Conservation (phyloP, 1,140 invertebrate genomes). For the Geopemphigus sp. region DNA sequence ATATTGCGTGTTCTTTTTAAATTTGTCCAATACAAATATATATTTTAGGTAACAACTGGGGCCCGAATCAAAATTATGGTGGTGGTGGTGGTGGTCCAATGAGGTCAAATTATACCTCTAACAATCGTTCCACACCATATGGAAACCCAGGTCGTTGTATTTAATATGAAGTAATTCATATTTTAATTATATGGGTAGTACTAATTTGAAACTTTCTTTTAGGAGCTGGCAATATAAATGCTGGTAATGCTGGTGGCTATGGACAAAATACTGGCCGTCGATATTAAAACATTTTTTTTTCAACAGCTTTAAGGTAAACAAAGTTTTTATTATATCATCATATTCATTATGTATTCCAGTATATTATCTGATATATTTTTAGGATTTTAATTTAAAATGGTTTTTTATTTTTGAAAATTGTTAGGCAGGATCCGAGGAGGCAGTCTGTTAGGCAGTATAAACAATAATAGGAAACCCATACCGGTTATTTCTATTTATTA, state of each 20-base stretch:
- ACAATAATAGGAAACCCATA: slow-evolving; percentile 48
- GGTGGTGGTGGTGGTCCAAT: slow-evolving; percentile 46
- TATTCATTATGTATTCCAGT: background rate
- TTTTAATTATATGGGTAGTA: no score
- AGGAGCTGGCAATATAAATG: slow-evolving; percentile 42
- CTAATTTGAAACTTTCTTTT: background rate
- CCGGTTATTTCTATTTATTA: slow-evolving; percentile 48
- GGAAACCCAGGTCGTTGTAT: slow-evolving; percentile 48
- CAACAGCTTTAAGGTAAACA: slow-evolving; percentile 11
- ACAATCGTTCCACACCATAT: slow-evolving; percentile 31
- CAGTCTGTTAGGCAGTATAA: slow-evolving; percentile 49
- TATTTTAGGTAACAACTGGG: slow-evolving; percentile 20
- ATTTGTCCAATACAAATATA: background rate
- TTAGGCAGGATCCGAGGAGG: slow-evolving; percentile 47
- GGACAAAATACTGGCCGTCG: slow-evolving; percentile 39
- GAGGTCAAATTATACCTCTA: slow-evolving; percentile 41
- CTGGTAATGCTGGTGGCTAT: slow-evolving; percentile 37
- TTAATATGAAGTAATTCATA: background rate
- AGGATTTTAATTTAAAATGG: slow-evolving; percentile 43
- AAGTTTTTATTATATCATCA: background rate
- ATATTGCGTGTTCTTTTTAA: background rate
- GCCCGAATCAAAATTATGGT: slow-evolving; percentile 33
- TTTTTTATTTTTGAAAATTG: slow-evolving; percentile 49
- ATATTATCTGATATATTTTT: background rate
- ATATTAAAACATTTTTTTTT: slow-evolving; percentile 2